A percentile compares a stretch with the other conserved stretches of the same genome.
Conservation (phyloP, 2,797 vertebrate genomes). For the Carcharodon carcharias region DNA sequence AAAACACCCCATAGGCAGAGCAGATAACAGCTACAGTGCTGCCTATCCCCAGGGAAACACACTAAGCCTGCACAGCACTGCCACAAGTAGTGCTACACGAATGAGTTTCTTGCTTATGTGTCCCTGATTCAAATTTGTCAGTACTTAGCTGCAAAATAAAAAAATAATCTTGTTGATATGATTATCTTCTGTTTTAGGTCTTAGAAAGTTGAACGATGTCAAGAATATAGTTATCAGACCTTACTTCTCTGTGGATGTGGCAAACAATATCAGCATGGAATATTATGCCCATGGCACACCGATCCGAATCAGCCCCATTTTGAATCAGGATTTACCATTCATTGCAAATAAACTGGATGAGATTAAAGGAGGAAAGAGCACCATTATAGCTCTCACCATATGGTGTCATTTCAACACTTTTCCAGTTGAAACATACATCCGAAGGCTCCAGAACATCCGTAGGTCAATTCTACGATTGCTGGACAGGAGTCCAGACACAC, state of each 20-base stretch:
- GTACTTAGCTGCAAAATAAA: background rate
- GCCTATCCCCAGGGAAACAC: too few relatives aligned
- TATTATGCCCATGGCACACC: slow-evolving; percentile 92
- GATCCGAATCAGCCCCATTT: slow-evolving; percentile 82
- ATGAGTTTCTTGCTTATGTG: too few relatives aligned
- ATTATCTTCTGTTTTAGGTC: slow-evolving; percentile 59
- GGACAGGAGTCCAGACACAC: too few relatives aligned
- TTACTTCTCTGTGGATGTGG: slow-evolving; percentile 79
- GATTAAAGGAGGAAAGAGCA: slow-evolving; percentile 47
- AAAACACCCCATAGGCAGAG: too few relatives aligned
- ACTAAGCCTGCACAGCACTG: too few relatives aligned
- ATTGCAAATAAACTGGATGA: slow-evolving; percentile 84
- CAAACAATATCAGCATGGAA: slow-evolving; percentile 76
- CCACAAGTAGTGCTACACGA: too few relatives aligned
- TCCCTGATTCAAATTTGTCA: background rate
- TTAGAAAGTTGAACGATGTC: slow-evolving; percentile 80
- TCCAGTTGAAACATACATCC: slow-evolving; percentile 82
- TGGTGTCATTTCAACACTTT: slow-evolving; percentile 98
- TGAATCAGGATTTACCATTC: slow-evolving; percentile 77
- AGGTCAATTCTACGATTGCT: too few relatives aligned
- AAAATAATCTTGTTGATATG: background rate
- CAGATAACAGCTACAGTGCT: too few relatives aligned
- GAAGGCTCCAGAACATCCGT: slow-evolving; percentile 38
- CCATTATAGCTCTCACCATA: slow-evolving; percentile 76
- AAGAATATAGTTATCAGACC: slow-evolving; percentile 87